Base-by-base conservation (phyloP, 2,113 vertebrate genomes). In the Cynopterus brachyotis region DNA sequence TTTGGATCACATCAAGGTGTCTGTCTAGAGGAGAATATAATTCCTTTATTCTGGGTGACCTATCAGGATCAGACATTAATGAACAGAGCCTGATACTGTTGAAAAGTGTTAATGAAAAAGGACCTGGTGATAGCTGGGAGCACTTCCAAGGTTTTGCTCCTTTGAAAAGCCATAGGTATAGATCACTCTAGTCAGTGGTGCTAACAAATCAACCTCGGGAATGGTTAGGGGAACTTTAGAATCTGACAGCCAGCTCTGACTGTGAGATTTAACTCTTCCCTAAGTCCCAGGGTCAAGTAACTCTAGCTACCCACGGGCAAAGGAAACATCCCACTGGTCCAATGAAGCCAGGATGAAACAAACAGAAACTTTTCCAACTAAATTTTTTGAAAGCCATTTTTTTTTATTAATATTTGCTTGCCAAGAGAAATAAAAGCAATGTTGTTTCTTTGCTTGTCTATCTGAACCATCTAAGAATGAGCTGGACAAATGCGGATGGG, bases 31-130 rank as follows among this genome's bases (percentile, higher is more conserved):
- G 53, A 72, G 72, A 73, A 30, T 75, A 24, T 37, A 76, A 50
- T 81, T 87, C 64, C 78, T 96, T 96, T 97, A 66, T 92, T 87
- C 67, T 24, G 42, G 28, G 42, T 96, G 87, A 92, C 88, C 75
- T 80, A 30, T 96, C 72, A 50, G 57, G 47, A 67, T 32, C 60
- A 85, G 91, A 82, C 37, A 17, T 92, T 95, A 92, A 92, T 67
- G 83, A 94, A 50, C 47, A 86, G 90, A 79, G 85, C 24, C 62
- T 19, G 19, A 50, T 13, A n/a, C 84, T 73, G 8, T 35, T 89
- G 72, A 66, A 96, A 95, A 94, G 88, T 55, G 87, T 57, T 76
- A 40, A 47, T 60, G 57, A 90, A 79, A 97, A 91, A 76, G 26
- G 76, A 76, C 62, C 19, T 35, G 2, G 7, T 17, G 59, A 82